These are phyloP conservation scores for Spongia lamella DNA, from an alignment of 37 sponge, comb jelly and placozoan genomes.

Conservation along the genomic window DNA sequence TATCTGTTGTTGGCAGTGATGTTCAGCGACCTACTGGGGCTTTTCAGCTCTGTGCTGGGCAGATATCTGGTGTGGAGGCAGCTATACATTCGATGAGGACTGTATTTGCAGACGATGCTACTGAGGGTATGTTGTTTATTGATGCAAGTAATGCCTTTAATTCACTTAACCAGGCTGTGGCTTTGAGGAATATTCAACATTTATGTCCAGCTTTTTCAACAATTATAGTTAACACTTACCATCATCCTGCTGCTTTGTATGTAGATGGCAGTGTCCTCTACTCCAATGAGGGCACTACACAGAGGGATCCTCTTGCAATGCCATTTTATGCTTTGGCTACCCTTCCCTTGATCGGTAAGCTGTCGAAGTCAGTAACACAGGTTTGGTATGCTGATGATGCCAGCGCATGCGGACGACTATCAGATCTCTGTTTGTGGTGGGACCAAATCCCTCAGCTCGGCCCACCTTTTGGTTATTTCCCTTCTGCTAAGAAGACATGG, in stretches of 20 bases:
- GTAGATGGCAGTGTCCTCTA: conserved; percentile 28
- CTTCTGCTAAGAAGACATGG: conserved; percentile 49
- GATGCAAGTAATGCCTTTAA: too few relatives aligned
- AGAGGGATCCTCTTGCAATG: conserved; percentile 54
- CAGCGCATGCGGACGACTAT: conserved; percentile 13
- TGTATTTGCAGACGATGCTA: conserved; percentile 20
- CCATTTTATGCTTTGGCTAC: conserved; percentile 49
- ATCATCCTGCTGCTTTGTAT: conserved; percentile 15
- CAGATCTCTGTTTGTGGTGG: conserved; percentile 32
- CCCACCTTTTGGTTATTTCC: conserved; percentile 40
- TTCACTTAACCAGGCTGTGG: conserved; percentile 37
- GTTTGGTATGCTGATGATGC: conserved; percentile 69
- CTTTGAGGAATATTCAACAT: conserved; percentile 50
- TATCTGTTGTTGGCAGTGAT: conserved; percentile 16
- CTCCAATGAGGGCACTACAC: conserved; percentile 36
- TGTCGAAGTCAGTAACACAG: conserved; percentile 22
- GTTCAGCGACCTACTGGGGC: conserved; percentile 47
- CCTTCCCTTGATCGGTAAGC: conserved; percentile 23
- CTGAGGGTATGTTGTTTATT: conserved; percentile 41
- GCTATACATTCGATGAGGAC: conserved; percentile 55
- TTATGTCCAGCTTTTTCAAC: conserved; percentile 44
- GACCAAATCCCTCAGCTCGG: conserved; percentile 24
- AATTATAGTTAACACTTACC: conserved; percentile 34
- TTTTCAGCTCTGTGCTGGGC: conserved; percentile 68
- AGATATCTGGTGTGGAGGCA: conserved; percentile 61